Evolutionary conservation across 2,797 vertebrate genomes (phyloP), one percentile per base, ranked within the genome.

Genomic region (Lates japonicus): DNA sequence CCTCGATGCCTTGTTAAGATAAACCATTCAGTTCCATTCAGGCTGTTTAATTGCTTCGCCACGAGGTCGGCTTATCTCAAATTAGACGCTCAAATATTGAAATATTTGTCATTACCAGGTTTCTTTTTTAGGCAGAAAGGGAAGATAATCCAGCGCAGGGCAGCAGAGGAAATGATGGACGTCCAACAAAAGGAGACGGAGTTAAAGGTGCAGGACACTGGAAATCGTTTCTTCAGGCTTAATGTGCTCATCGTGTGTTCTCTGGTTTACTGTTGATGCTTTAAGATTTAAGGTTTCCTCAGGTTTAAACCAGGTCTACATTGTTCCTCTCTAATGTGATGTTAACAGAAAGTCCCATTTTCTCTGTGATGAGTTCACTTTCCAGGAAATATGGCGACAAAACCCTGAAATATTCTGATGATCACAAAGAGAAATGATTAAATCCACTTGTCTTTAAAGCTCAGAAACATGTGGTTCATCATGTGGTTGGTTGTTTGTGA

Each of bases 41-140:
- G 1, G 5, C 61, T 6, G 59, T 80, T 83, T 91, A 90, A 90
- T 91, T 90, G 87, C 69, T 71, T 87, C 1, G 37, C 68, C 71
- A 44, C 2, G 25, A 79, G 76, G 75, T 74, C 2, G 60, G 51
- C 87, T 91, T 81, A 89, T 90, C 87, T 86, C 78, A 59, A 63
- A 79, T 63, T 71, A 85, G 42, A 89, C 25, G 3, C 49, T 86
- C 62, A 80, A 58, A 86, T 78, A 83, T 77, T 86, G 71, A 82
- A 89, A 85, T 83, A 81, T 87, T 75, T 90, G 85, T 84, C 85
- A 75, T 88, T 85, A 83, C 7, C 2, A 0, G 19, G 67, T 42
- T 35, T 37, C 20, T 67, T 75, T 69, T 62, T 57, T 63, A 42
- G 76, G 73, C 48, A 37, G 52, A 16, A 22, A 20, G 14, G 29